A percentile compares a stretch with the other conserved stretches of the same genome.
phyloP scores from a whole-genome alignment of 2,888 invertebrate genomes.

The Lamellibrachia columna region DNA sequence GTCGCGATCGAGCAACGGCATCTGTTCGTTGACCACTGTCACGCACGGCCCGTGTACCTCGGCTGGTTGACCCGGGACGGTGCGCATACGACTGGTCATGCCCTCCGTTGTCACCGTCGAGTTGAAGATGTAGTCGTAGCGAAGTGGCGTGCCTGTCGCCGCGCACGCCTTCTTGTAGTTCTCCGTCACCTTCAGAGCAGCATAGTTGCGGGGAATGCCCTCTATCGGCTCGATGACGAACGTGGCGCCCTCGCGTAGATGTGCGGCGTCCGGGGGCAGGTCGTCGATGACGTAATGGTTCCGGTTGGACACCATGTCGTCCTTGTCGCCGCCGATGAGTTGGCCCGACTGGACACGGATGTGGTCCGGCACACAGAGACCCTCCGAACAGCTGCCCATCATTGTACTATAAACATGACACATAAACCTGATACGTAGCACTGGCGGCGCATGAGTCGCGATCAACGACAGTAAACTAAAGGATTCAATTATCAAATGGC shows the following conservation, averaged over 20 bases:
- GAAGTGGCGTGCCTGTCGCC: neutral
- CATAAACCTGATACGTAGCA: too few species aligned
- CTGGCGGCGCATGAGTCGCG: too few species aligned
- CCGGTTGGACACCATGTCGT: neutral
- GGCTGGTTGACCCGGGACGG: neutral
- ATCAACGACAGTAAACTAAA: too few species aligned
- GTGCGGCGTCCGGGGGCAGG: neutral
- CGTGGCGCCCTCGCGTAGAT: neutral
- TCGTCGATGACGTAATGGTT: slow-evolving; percentile 11
- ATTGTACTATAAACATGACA: neutral
- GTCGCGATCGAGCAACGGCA: neutral
- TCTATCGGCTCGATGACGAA: slow-evolving; percentile 1
- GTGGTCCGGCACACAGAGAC: neutral
- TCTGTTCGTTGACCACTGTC: neutral
- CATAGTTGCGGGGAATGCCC: neutral
- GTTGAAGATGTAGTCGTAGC: slow-evolving; percentile 7
- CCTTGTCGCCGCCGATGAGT: neutral
- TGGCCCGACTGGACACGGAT: neutral
- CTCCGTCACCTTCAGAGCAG: neutral
- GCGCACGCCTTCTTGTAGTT: neutral
- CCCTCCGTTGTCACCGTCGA: neutral
- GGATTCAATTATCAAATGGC: too few species aligned
- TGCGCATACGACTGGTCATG: neutral
- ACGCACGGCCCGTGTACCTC: slow-evolving; percentile 2
- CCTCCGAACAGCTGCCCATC: neutral